These are phyloP conservation scores for Ammodytes marinus DNA, from an alignment of 2,113 vertebrate genomes.

Conservation along the genomic window DNA sequence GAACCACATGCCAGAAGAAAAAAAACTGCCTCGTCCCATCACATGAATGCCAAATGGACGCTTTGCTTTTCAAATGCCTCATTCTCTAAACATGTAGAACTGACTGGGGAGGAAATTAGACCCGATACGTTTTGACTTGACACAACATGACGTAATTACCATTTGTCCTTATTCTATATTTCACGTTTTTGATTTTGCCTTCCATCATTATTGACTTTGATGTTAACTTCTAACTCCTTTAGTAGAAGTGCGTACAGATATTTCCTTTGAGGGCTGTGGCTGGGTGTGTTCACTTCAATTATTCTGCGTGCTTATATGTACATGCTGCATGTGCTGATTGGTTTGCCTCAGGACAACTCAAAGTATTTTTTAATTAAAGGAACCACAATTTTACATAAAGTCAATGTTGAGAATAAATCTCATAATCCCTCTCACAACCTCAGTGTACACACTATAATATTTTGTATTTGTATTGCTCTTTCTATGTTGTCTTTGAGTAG, in stretches of 20 bases:
- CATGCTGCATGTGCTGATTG: too few relatives aligned
- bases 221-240: neutral
- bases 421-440: too few relatives aligned
- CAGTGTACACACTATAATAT: too few relatives aligned
- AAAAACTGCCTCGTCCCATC: slow-evolving; percentile 29
- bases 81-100: slow-evolving; percentile 50
- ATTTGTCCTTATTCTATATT: slow-evolving; percentile 55
- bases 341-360: neutral
- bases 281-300: neutral
- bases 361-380: neutral
- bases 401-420: neutral
- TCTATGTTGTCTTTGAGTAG: too few relatives aligned
- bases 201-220: slow-evolving; percentile 24
- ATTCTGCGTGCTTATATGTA: neutral
- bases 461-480: too few relatives aligned
- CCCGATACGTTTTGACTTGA: neutral
- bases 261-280: neutral
- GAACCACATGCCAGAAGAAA: slow-evolving; percentile 86
- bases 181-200: slow-evolving; percentile 24
- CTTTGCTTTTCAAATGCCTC: slow-evolving; percentile 61
- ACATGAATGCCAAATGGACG: slow-evolving; percentile 48
- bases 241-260: neutral
- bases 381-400: neutral
- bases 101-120: slow-evolving; percentile 25
- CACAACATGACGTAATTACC: slow-evolving; percentile 5